Conservation (phyloP, 37 sponge, comb jelly and placozoan species). For the Crambe crambe region DNA sequence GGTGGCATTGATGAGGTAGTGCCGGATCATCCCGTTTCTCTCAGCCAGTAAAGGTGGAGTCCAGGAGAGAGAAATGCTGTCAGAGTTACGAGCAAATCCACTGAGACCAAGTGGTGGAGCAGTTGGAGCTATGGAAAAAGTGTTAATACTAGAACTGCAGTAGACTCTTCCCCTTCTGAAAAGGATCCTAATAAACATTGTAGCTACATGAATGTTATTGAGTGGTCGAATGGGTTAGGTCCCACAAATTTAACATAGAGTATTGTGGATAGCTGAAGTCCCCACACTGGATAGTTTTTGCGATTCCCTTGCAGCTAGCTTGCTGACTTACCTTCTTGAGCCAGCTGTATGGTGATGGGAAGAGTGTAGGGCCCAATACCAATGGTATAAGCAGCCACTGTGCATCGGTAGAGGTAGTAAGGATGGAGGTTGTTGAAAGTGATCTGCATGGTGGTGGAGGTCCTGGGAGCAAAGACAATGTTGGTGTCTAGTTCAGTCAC, state of each 20-base stretch:
- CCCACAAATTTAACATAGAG: neutral
- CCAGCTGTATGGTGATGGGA: constrained; percentile 22
- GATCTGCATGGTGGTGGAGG: neutral
- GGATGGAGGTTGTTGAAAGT: constrained; percentile 18
- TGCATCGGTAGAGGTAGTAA: constrained; percentile 13
- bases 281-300: too few species aligned
- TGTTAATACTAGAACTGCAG: neutral
- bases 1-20: constrained; percentile 22
- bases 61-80: constrained; percentile 15
- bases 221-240: too few species aligned
- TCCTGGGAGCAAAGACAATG: neutral
- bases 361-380: constrained; percentile 31
- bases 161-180: too few species aligned
- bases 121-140: constrained; percentile 17
- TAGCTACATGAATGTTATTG: too few species aligned
- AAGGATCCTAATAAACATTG: too few species aligned
- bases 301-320: too few species aligned
- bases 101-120: neutral
- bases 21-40: constrained; percentile 36
- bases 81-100: neutral
- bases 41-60: constrained; percentile 9
- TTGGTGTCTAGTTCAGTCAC: constrained; percentile 29
- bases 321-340: constrained; percentile 34
- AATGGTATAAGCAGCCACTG: constrained; percentile 23
- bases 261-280: neutral